These are phyloP conservation scores for Dendronephthya gigantea DNA, from an alignment of 64 coral and sea anemone species.

Conservation along the genomic window DNA sequence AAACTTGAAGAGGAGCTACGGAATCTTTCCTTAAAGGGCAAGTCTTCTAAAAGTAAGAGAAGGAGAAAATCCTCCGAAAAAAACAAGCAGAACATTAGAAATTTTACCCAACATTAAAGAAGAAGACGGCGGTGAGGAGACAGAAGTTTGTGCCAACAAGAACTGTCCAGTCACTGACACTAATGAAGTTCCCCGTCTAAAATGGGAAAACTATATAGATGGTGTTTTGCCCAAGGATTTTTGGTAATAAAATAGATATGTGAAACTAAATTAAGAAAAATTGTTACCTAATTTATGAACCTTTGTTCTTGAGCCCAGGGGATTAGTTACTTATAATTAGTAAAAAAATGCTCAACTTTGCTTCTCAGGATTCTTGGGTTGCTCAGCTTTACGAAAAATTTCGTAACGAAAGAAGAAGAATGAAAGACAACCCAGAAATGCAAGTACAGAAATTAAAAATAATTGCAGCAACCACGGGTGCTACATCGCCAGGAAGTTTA, in stretches of 20 bases:
- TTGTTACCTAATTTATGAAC: conserved; percentile 2
- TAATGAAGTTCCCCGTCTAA: not conserved
- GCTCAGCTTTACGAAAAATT: conserved; percentile 34
- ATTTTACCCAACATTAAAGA: no score
- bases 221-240: not conserved
- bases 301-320: conserved; percentile 22
- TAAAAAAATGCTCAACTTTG: no score
- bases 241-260: not conserved
- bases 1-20: no score
- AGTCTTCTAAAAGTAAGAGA: no score
- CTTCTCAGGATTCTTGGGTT: conserved; percentile 28
- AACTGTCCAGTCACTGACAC: not conserved
- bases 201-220: not conserved
- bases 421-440: conserved; percentile 22
- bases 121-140: not conserved
- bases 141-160: not conserved
- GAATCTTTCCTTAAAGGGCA: no score
- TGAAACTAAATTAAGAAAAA: not conserved
- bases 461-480: not conserved
- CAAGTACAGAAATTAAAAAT: not conserved
- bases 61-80: no score
- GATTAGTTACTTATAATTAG: conserved; percentile 33
- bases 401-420: conserved; percentile 17
- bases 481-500: not conserved
- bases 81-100: no score